Conservation (phyloP, 2,797 vertebrate species). For the Podargus strigoides region DNA sequence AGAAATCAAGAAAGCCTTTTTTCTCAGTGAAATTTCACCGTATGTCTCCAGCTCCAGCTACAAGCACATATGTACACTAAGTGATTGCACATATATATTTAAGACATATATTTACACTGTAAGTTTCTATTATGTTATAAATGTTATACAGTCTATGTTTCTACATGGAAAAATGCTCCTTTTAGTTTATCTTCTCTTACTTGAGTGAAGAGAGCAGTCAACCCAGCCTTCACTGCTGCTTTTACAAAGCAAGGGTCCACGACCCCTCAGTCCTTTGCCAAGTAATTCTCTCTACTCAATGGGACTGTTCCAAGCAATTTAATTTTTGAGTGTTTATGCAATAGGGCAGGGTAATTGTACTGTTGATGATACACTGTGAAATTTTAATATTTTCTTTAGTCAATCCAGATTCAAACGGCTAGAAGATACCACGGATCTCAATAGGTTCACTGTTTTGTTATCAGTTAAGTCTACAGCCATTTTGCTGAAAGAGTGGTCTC, state of each 20-base stretch:
- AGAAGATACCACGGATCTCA: background rate
- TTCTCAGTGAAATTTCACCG: background rate
- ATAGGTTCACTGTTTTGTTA: background rate
- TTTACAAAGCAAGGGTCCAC: background rate
- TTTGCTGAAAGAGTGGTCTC: background rate
- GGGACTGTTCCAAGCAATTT: background rate
- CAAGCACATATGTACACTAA: background rate
- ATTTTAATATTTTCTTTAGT: background rate
- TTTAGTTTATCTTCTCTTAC: background rate
- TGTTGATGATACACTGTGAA: background rate
- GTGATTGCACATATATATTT: background rate
- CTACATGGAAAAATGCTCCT: background rate
- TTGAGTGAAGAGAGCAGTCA: background rate
- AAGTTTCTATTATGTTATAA: background rate
- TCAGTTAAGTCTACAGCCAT: background rate
- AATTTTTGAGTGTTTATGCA: background rate
- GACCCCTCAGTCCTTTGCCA: background rate
- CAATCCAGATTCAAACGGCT: accelerated
- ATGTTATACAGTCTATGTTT: background rate
- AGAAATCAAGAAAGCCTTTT: background rate
- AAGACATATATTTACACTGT: background rate
- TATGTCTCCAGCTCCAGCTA: background rate
- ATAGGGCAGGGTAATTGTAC: background rate
- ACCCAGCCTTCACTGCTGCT: background rate
- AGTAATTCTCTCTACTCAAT: background rate